phyloP scores from a whole-genome alignment of 2,797 vertebrate species.

The Streptopelia turtur region DNA sequence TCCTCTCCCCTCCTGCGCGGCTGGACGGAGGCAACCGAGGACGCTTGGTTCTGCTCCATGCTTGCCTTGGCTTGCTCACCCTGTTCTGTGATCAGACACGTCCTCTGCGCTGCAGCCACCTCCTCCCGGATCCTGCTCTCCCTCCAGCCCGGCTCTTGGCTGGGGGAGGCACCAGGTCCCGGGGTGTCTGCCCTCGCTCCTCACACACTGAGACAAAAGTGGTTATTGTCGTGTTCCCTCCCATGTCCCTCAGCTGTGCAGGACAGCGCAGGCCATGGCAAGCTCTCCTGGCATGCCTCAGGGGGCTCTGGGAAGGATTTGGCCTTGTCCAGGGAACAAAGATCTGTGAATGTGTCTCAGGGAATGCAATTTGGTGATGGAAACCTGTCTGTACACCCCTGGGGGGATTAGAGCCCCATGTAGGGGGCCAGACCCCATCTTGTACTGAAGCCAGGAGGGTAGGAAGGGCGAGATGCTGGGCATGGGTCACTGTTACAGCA shows the following conservation, averaged over 20 bases:
- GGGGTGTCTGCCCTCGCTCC: background rate
- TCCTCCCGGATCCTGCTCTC: background rate
- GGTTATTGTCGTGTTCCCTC: background rate
- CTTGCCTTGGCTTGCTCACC: slow-evolving; percentile 14
- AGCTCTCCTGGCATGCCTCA: fast-evolving
- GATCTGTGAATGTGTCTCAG: fast-evolving
- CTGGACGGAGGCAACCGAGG: background rate
- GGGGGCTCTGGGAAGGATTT: background rate
- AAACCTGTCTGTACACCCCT: background rate
- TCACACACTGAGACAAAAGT: background rate
- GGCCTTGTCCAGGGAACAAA: background rate
- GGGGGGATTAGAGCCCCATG: background rate
- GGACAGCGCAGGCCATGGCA: background rate
- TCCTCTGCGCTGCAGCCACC: background rate
- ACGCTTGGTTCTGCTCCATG: background rate
- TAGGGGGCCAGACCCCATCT: background rate
- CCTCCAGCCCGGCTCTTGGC: background rate
- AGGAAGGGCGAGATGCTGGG: background rate
- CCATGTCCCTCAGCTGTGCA: background rate
- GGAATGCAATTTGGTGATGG: background rate
- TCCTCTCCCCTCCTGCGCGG: background rate
- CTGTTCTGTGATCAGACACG: background rate
- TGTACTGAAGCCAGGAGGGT: background rate
- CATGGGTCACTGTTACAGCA: fast-evolving
- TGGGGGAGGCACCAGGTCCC: background rate